These are phyloP conservation scores for Zoanthus sansibaricus DNA, from an alignment of 92 coral and sea anemone genomes.

Conservation along the genomic window DNA sequence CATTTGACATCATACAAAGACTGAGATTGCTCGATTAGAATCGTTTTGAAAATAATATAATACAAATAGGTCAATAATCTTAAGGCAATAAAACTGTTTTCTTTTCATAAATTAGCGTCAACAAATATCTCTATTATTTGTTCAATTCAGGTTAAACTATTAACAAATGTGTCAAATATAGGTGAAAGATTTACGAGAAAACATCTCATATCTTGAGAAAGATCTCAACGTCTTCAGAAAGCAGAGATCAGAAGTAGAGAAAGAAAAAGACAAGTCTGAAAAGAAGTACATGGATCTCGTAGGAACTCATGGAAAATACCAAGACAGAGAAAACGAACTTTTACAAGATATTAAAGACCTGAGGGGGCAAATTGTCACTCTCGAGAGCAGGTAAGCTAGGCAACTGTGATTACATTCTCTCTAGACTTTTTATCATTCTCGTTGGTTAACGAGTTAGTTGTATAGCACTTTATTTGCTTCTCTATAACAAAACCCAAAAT, in stretches of 20 bases:
- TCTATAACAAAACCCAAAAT: too few relatives aligned
- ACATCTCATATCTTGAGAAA: slow-evolving; percentile 15
- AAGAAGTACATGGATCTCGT: slow-evolving; percentile 32
- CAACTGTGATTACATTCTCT: background rate
- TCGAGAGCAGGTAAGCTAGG: slow-evolving; percentile 59
- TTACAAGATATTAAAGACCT: slow-evolving; percentile 53
- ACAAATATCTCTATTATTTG: background rate
- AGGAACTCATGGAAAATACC: slow-evolving; percentile 16
- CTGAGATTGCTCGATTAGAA: too few relatives aligned
- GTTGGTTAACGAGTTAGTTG: background rate
- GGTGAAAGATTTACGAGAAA: slow-evolving; percentile 35
- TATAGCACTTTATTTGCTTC: too few relatives aligned
- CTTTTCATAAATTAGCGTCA: background rate
- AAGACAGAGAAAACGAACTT: slow-evolving; percentile 48
- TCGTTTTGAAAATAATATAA: background rate
- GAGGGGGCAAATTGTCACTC: slow-evolving; percentile 57
- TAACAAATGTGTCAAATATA: background rate
- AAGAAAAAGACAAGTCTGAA: slow-evolving; percentile 39
- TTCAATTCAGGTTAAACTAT: background rate
- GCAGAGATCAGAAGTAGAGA: slow-evolving; percentile 42
- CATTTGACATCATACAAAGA: too few relatives aligned
- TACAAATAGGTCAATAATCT: background rate
- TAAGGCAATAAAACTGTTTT: background rate
- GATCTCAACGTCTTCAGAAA: slow-evolving; percentile 36
- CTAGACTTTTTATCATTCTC: background rate